Evolutionary conservation across 2,113 vertebrate species (phyloP).

Genomic region (Eulemur rufifrons): DNA sequence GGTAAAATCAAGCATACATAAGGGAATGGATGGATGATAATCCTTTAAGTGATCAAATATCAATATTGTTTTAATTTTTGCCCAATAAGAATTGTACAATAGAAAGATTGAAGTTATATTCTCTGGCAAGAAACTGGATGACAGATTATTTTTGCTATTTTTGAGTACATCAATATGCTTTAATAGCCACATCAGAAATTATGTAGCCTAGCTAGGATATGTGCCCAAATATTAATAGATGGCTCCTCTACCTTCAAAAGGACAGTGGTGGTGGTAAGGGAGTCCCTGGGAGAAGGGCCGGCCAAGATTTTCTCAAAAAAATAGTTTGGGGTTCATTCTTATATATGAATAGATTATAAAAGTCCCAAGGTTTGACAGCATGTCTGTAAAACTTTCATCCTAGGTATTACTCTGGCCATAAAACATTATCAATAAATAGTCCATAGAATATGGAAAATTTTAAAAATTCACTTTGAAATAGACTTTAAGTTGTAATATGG

Average conservation of each 20-base stretch:
- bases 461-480: constrained; percentile 1
- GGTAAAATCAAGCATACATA: background rate
- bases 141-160: constrained; percentile 23
- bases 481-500: background rate
- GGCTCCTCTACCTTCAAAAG: background rate
- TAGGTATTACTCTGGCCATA: background rate
- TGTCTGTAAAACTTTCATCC: background rate
- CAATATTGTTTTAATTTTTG: background rate
- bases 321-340: background rate
- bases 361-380: background rate
- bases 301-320: background rate
- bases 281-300: background rate
- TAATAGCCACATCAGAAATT: background rate
- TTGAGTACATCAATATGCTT: background rate
- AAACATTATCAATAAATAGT: background rate
- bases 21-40: background rate
- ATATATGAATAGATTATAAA: background rate
- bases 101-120: background rate
- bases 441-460: background rate
- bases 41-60: background rate
- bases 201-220: background rate
- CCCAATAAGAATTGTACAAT: background rate
- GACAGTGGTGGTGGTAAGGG: too few species aligned
- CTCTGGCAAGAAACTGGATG: background rate
- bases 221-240: background rate